These are phyloP conservation scores for Oophaga pumilio DNA, from an alignment of 2,113 vertebrate species.

Conservation along the genomic window DNA sequence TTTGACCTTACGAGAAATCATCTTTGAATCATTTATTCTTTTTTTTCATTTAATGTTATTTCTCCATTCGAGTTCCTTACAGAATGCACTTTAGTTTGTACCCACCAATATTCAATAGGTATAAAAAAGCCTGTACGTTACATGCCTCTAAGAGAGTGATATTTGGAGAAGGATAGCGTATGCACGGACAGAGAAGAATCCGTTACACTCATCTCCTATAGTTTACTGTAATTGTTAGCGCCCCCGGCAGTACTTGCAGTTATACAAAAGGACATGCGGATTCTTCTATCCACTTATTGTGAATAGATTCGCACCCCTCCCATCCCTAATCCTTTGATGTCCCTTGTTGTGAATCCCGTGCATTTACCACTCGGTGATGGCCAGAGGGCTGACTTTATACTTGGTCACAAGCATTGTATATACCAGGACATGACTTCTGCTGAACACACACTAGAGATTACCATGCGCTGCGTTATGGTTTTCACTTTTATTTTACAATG, in stretches of 20 bases:
- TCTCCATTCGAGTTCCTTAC: neutral
- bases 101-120: neutral
- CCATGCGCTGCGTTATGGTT: neutral
- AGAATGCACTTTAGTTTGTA: neutral
- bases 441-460: neutral
- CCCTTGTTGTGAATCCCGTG: conserved; percentile 22
- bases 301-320: conserved; percentile 38
- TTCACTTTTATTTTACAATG: neutral
- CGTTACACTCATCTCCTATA: conserved; percentile 8
- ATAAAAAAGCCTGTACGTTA: neutral
- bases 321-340: conserved; percentile 42
- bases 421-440: conserved; percentile 12
- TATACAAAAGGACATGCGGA: conserved; percentile 39
- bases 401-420: conserved; percentile 48
- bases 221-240: conserved; percentile 37
- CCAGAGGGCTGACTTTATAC: conserved; percentile 49
- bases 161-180: neutral
- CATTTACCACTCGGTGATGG: conserved; percentile 45
- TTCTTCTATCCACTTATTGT: conserved; percentile 42
- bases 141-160: neutral
- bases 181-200: neutral
- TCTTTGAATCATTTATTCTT: neutral
- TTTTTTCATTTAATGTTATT: neutral
- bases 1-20: neutral
- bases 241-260: conserved; percentile 24